These are phyloP conservation scores for Drosophila formosana DNA, from an alignment of 2,888 invertebrate genomes.

Conservation along the genomic window DNA sequence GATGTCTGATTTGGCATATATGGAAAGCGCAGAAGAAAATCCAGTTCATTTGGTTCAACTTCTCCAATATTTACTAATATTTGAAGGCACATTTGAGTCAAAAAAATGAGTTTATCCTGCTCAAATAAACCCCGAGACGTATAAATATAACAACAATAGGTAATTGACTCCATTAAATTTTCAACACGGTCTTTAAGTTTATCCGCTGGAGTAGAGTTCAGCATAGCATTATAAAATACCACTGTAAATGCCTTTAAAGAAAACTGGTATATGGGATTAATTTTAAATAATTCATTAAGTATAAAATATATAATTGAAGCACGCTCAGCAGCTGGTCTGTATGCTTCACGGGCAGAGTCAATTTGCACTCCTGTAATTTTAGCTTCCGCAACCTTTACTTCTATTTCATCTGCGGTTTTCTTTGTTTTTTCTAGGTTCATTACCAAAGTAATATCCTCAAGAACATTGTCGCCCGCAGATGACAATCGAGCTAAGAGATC, in stretches of 20 bases:
- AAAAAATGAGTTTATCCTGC: too few relatives aligned
- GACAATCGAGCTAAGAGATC: conserved; percentile 86
- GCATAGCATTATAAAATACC: conserved; percentile 87
- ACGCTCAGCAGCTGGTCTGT: too few relatives aligned
- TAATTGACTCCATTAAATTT: conserved; percentile 94
- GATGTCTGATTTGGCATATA: too few relatives aligned
- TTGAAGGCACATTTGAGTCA: too few relatives aligned
- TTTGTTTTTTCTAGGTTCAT: conserved; percentile 96
- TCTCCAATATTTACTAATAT: too few relatives aligned
- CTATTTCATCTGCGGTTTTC: conserved; percentile 94
- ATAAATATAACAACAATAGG: conserved; percentile 91
- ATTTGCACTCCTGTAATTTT: conserved; percentile 91
- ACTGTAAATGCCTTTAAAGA: too few relatives aligned
- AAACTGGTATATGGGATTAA: too few relatives aligned
- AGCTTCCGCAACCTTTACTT: conserved; percentile 93
- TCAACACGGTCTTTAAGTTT: conserved; percentile 90
- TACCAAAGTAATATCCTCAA: conserved; percentile 95
- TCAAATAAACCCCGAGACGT: too few relatives aligned
- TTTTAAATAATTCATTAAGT: too few relatives aligned
- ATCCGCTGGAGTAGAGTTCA: conserved; percentile 86
- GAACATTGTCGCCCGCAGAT: conserved; percentile 95
- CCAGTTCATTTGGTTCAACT: too few relatives aligned
- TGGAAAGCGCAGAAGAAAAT: too few relatives aligned
- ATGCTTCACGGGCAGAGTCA: conserved; percentile 70
- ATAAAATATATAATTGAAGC: too few relatives aligned